These are phyloP conservation scores for Venustaconcha ellipsiformis DNA, from an alignment of 1,140 invertebrate genomes.

Conservation along the genomic window DNA sequence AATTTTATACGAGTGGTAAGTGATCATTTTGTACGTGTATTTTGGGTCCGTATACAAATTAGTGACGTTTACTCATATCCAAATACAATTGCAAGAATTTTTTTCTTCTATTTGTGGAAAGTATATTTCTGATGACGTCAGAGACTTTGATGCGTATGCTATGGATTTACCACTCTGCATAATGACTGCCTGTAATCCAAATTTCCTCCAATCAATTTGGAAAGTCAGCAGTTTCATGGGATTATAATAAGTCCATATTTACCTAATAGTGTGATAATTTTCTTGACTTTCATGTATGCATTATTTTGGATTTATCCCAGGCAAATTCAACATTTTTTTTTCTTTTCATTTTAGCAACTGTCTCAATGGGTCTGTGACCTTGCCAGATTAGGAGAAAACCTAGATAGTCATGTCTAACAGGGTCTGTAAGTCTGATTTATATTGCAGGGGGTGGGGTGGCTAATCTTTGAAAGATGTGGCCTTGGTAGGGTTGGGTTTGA, in stretches of 20 bases:
- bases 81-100: not conserved
- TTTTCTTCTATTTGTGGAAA: not conserved
- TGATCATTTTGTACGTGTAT: not conserved
- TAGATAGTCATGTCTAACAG: not conserved
- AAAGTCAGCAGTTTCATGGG: not conserved
- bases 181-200: not conserved
- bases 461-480: not conserved
- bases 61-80: not conserved
- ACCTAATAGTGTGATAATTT: not conserved
- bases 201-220: not conserved
- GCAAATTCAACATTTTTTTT: not conserved
- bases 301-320: not conserved
- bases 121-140: not conserved
- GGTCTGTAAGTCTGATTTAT: not conserved
- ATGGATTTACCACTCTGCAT: not conserved
- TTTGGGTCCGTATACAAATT: slow-evolving; percentile 2
- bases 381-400: slow-evolving; percentile 1
- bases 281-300: slow-evolving; percentile 1
- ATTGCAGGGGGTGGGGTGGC: not conserved
- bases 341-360: not conserved
- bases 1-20: not conserved
- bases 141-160: slow-evolving; percentile 1
- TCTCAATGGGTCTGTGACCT: not conserved
- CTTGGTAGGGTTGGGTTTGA: not conserved
- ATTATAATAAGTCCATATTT: not conserved